Base-by-base conservation (phyloP, 2,888 invertebrate genomes). In the Aleiodes leptofemur region DNA sequence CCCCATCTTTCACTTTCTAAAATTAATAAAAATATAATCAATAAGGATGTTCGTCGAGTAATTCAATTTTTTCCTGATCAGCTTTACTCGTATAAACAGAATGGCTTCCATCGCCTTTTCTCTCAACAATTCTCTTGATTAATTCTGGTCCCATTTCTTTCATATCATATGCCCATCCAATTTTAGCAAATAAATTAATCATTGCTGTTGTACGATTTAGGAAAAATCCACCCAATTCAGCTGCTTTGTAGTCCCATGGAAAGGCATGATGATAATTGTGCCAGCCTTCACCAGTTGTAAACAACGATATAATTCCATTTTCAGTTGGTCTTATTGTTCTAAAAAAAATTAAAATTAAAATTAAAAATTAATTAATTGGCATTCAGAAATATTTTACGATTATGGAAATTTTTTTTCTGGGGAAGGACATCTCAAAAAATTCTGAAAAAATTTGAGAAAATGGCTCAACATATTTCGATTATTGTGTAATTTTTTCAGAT, bases 81-180 rank as follows among this genome's bases (percentile, higher is more conserved):
- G 38, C 1, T 38, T 38, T 38, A 38, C 38, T 38, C 8, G 8
- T 38, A 38, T 38, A 38, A 38, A 38, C 38, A 7, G 38, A 1
- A 38, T 38, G 38, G 13, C 13, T 31, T 23, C 91, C 91, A 77
- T 91, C 92, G 6, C 94, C 92, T 38, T 91, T 91, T 66, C 92
- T 92, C 43, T 89, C 87, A 0, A 91, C 90, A 13, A 93, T 91
- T 16, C 90, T 87, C 72, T 87, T 83, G 1, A 93, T 88, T 2
- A 93, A 86, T 0, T 92, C 90, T 11, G 91, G 90, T 0, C 94
- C 92, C 0, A 94, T 93, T 72, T 91, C 86, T 86, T 95, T 94
- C 83, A 95, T 88, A 86, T 96, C 95, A 87, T 95, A 96, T 0
- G 95, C 96, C 93, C 94, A 95, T 23, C 95, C 92, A 61, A 96